These are phyloP conservation scores for Phanerotoma sp. DNA, from an alignment of 2,888 invertebrate species.

Conservation along the genomic window DNA sequence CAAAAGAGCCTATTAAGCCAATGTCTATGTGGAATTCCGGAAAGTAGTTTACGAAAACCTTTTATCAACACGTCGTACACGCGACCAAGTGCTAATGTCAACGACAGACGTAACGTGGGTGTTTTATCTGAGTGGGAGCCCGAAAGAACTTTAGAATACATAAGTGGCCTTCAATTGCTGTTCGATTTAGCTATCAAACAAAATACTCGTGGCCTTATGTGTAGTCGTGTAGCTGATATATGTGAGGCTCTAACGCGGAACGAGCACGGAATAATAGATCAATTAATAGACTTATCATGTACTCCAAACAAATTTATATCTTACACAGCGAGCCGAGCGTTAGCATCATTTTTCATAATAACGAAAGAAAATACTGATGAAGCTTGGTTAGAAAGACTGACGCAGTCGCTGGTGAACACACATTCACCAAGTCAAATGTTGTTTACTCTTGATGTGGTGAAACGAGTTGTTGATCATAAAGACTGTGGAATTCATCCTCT, in stretches of 20 bases:
- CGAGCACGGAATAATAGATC: slow-evolving; percentile 81
- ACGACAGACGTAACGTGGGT: slow-evolving; percentile 4
- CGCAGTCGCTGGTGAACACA: slow-evolving; percentile 67
- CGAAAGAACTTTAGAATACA: slow-evolving; percentile 72
- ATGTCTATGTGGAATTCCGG: slow-evolving; percentile 76
- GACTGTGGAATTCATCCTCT: slow-evolving; percentile 76
- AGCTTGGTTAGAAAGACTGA: slow-evolving; percentile 76
- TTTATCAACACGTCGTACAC: slow-evolving; percentile 67
- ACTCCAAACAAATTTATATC: slow-evolving; percentile 79
- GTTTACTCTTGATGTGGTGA: slow-evolving; percentile 82
- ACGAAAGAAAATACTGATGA: slow-evolving; percentile 80
- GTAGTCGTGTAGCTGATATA: slow-evolving; percentile 76
- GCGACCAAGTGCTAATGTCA: slow-evolving; percentile 52
- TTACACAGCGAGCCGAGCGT: slow-evolving; percentile 76
- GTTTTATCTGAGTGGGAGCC: slow-evolving; percentile 65
- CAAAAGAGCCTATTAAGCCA: slow-evolving; percentile 72
- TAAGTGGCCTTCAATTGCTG: slow-evolving; percentile 80
- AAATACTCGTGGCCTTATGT: slow-evolving; percentile 78
- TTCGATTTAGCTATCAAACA: slow-evolving; percentile 85
- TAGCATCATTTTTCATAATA: slow-evolving; percentile 81
- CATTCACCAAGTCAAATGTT: slow-evolving; percentile 69
- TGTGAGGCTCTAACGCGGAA: slow-evolving; percentile 79
- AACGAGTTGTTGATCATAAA: slow-evolving; percentile 86
- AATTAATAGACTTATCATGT: slow-evolving; percentile 77
- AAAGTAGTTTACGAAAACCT: slow-evolving; percentile 69